phyloP scores from a whole-genome alignment of 2,888 invertebrate genomes.

The Barypeithes pellucidus region DNA sequence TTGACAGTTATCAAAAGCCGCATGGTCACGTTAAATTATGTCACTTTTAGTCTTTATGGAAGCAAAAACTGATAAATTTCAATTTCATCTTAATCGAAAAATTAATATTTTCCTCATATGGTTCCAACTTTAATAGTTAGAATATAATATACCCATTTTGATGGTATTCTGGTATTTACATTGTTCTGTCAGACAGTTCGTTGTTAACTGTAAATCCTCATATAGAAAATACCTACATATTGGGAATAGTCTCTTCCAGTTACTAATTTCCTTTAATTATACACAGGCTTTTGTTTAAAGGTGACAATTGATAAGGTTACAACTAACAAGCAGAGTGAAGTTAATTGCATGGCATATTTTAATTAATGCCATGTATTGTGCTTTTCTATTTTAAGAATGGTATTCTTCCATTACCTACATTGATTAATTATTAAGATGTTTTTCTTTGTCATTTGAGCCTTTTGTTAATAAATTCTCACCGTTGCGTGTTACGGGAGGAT shows the following conservation, averaged over 20 bases:
- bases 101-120: too few relatives aligned
- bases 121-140: too few relatives aligned
- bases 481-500: too few relatives aligned
- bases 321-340: conserved; percentile 10
- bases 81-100: too few relatives aligned
- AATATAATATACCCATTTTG: too few relatives aligned
- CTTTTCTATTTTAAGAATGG: background rate
- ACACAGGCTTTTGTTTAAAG: conserved; percentile 29
- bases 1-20: too few relatives aligned
- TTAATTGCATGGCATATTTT: conserved; percentile 26
- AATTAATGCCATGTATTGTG: conserved; percentile 24
- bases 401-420: background rate
- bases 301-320: conserved; percentile 38
- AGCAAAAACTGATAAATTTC: too few relatives aligned
- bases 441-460: background rate
- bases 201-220: background rate
- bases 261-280: conserved; percentile 20
- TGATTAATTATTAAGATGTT: conserved; percentile 11
- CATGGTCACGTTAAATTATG: too few relatives aligned
- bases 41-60: too few relatives aligned
- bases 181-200: too few relatives aligned
- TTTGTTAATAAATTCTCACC: background rate
- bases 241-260: conserved; percentile 5
- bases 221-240: conserved; percentile 4
- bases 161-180: too few relatives aligned